phyloP scores from a whole-genome alignment of 2,888 invertebrate genomes.

The Diaprepes abbreviatus region DNA sequence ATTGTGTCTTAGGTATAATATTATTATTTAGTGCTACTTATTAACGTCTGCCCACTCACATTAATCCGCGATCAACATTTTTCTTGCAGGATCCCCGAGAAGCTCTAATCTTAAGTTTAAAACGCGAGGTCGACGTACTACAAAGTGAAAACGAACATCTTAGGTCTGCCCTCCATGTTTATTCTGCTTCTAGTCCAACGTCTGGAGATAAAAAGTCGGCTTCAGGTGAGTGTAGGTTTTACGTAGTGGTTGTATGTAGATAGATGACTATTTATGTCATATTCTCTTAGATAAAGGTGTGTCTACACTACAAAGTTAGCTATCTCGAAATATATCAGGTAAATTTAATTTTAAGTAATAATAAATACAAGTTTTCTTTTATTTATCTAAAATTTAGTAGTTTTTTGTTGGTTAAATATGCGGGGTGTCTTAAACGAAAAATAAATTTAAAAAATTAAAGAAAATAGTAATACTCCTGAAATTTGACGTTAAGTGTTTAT shows the following conservation, averaged over 20 bases:
- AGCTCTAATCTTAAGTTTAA: conserved; percentile 88
- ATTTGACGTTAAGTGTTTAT: too few relatives aligned
- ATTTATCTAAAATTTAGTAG: too few relatives aligned
- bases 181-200: conserved; percentile 74
- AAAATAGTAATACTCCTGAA: too few relatives aligned
- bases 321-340: too few relatives aligned
- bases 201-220: conserved; percentile 28
- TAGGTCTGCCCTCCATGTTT: conserved; percentile 79
- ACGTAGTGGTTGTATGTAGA: neutral
- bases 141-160: conserved; percentile 92
- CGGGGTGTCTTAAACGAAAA: too few relatives aligned
- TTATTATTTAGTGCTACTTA: too few relatives aligned
- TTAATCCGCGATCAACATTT: neutral
- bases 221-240: conserved; percentile 17
- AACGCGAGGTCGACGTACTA: conserved; percentile 87
- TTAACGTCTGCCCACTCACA: neutral
- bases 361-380: too few relatives aligned
- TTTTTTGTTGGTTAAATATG: too few relatives aligned
- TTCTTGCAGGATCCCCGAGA: conserved; percentile 86
- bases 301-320: neutral
- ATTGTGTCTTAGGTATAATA: neutral
- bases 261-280: conserved; percentile 6
- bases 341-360: too few relatives aligned
- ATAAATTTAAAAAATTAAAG: too few relatives aligned
- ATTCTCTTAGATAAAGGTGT: neutral